Percentiles rank a stretch among this genome's conserved stretches.
Evolutionary conservation across 2,113 vertebrate genomes (phyloP).

Genomic region (Ammodytes marinus): DNA sequence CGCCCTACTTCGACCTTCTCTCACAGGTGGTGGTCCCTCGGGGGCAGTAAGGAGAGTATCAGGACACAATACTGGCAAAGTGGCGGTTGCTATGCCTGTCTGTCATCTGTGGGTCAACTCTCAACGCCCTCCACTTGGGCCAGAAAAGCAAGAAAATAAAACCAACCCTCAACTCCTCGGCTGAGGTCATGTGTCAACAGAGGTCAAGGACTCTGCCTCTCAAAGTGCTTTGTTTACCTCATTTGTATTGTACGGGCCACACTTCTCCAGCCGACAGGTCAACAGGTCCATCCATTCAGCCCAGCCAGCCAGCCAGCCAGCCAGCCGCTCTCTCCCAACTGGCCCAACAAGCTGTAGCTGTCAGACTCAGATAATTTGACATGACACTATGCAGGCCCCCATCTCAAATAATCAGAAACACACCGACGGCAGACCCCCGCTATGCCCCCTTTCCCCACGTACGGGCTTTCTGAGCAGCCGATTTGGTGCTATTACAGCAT

Average conservation of each 20-base stretch:
- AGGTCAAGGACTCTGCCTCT: constrained; percentile 79
- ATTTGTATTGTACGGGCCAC: constrained; percentile 84
- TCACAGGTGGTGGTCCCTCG: constrained; percentile 40
- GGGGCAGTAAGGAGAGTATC: constrained; percentile 61
- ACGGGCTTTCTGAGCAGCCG: constrained; percentile 86
- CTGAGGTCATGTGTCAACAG: constrained; percentile 62
- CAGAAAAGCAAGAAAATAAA: constrained; percentile 59
- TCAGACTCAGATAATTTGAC: constrained; percentile 96
- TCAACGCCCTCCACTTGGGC: constrained; percentile 66
- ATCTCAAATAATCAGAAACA: constrained; percentile 98
- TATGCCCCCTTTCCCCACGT: constrained; percentile 82
- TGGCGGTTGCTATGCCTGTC: constrained; percentile 28
- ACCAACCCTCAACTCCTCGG: constrained; percentile 40
- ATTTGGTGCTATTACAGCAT: constrained; percentile 95
- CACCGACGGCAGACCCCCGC: constrained; percentile 78
- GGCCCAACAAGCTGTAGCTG: constrained; percentile 91
- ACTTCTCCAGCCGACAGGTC: constrained; percentile 53
- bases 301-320: constrained; percentile 23
- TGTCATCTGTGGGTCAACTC: constrained; percentile 61
- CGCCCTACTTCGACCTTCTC: constrained; percentile 29
- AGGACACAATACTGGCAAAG: constrained; percentile 55
- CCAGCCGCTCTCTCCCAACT: constrained; percentile 39
- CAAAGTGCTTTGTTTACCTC: constrained; percentile 70
- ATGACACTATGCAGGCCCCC: constrained; percentile 95
- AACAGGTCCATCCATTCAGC: constrained; percentile 15